These are phyloP conservation scores for Myoxocephalus aenaeus DNA, from an alignment of 2,797 vertebrate genomes.

Conservation along the genomic window DNA sequence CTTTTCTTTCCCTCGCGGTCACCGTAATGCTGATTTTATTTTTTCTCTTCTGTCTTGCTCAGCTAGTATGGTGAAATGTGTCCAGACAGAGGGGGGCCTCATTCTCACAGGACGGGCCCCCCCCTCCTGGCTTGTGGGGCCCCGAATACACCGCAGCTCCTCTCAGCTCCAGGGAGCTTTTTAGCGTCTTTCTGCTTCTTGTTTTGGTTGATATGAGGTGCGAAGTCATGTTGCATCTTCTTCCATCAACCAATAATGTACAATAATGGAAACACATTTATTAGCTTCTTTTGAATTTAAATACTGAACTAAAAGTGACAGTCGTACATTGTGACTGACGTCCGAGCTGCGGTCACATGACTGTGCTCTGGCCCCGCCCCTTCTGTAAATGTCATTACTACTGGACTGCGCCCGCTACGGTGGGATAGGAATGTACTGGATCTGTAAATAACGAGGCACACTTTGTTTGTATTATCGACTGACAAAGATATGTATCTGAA, in stretches of 20 bases:
- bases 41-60: slow-evolving; percentile 58
- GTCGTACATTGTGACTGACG: no score
- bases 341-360: neutral
- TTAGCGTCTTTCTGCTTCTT: no score
- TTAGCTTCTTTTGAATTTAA: neutral
- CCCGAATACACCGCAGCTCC: neutral
- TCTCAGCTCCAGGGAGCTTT: neutral
- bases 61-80: slow-evolving; percentile 57
- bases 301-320: neutral
- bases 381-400: slow-evolving; percentile 69
- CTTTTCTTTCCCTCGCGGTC: slow-evolving; percentile 28
- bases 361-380: slow-evolving; percentile 23
- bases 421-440: slow-evolving; percentile 77
- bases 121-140: slow-evolving; percentile 32
- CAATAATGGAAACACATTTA: neutral
- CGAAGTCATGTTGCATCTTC: neutral
- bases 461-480: slow-evolving; percentile 75
- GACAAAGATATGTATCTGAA: slow-evolving; percentile 72
- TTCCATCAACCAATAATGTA: neutral
- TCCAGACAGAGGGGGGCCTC: slow-evolving; percentile 11
- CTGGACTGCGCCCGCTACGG: slow-evolving; percentile 74
- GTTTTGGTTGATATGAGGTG: no score
- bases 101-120: neutral
- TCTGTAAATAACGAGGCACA: slow-evolving; percentile 79
- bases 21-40: slow-evolving; percentile 24